Evolutionary conservation across 1,140 invertebrate genomes (phyloP).

Genomic region (Drosophila micromelanica): DNA sequence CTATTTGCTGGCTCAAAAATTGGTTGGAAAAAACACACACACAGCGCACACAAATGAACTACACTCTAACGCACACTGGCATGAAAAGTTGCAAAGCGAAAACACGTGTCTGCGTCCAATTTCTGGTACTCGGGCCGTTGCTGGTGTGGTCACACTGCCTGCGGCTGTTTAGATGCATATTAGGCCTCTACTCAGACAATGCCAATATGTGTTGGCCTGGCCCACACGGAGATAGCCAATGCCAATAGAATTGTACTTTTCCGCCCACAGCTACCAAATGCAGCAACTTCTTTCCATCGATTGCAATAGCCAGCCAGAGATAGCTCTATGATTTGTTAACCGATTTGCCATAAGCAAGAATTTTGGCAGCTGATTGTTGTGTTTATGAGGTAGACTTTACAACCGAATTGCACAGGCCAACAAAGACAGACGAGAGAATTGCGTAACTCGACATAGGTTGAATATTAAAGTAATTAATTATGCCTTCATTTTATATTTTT

Average conservation of each 20-base stretch:
- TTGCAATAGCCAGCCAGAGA: constrained; percentile 26
- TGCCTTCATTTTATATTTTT: too few species aligned
- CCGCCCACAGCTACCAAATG: constrained; percentile 30
- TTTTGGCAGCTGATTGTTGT: not conserved
- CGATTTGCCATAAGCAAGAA: constrained; percentile 53
- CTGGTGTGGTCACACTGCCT: constrained; percentile 50
- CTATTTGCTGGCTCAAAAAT: constrained; percentile 54
- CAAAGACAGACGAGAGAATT: not conserved
- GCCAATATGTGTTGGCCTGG: constrained; percentile 35
- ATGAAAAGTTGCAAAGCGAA: constrained; percentile 24
- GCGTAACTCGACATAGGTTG: too few species aligned
- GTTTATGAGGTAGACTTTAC: not conserved
- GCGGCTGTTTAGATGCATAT: constrained; percentile 68
- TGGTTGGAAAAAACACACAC: constrained; percentile 32
- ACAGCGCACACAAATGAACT: not conserved
- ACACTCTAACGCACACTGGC: not conserved
- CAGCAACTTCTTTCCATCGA: constrained; percentile 31
- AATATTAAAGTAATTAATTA: too few species aligned
- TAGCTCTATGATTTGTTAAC: constrained; percentile 58
- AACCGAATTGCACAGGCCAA: not conserved
- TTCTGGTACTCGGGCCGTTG: constrained; percentile 38
- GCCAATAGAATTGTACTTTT: constrained; percentile 39
- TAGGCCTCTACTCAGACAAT: constrained; percentile 53
- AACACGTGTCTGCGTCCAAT: constrained; percentile 54
- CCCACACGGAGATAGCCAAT: constrained; percentile 12